Conservation (phyloP, 2,888 invertebrate species). For the Sympetrum striolatum region DNA sequence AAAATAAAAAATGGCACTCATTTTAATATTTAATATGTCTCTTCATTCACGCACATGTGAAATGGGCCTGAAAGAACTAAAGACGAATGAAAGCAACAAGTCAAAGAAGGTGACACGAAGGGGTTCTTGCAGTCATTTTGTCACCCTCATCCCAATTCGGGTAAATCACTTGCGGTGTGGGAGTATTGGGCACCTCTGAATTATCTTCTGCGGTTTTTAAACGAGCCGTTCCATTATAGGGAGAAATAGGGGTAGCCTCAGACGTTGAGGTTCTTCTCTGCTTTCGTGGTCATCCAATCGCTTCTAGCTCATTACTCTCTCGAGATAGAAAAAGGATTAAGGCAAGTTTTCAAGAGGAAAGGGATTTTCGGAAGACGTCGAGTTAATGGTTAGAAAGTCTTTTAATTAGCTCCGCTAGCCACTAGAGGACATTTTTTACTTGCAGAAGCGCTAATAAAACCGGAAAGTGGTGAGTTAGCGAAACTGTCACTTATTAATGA, state of each 20-base stretch:
- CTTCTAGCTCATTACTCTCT: background rate
- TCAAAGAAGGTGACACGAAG: background rate
- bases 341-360: background rate
- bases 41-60: background rate
- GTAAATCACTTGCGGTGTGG: background rate
- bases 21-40: no score
- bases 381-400: no score
- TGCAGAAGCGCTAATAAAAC: no score
- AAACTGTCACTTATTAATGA: no score
- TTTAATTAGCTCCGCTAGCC: no score
- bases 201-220: background rate
- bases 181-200: background rate
- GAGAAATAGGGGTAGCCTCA: background rate
- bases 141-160: background rate
- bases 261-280: background rate
- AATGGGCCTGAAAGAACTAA: background rate
- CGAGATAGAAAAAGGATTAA: background rate
- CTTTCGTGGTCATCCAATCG: background rate
- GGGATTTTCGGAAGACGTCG: background rate
- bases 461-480: no score
- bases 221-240: background rate
- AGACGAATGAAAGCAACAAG: background rate
- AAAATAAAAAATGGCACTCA: no score
- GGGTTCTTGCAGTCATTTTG: background rate
- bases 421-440: no score